Conservation (phyloP, 2,888 invertebrate species). For the Asteroscopus sphinx region DNA sequence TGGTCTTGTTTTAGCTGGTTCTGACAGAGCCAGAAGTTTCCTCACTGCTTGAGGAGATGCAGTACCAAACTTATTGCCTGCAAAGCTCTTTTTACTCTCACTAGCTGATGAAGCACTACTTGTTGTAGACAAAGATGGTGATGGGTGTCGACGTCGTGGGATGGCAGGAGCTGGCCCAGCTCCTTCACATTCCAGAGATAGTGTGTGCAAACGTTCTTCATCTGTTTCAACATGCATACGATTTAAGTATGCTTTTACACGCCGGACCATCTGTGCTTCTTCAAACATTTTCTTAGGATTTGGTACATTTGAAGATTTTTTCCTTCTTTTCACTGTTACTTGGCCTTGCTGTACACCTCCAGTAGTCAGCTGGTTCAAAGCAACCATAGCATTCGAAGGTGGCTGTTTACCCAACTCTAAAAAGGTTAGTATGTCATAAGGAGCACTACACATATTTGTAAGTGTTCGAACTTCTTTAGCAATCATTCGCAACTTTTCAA, state of each 20-base stretch:
- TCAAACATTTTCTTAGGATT: conserved; percentile 99
- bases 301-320: conserved; percentile 96
- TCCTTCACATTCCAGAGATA: conserved; percentile 97
- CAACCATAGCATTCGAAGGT: conserved; percentile 96
- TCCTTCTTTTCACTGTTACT: conserved; percentile 96
- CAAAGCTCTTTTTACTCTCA: conserved; percentile 91
- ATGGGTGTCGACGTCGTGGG: conserved; percentile 95
- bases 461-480: conserved; percentile 97
- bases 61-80: conserved; percentile 94
- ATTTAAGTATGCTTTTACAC: conserved; percentile 98
- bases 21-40: conserved; percentile 97
- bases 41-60: conserved; percentile 99
- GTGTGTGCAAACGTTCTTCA: conserved; percentile 96
- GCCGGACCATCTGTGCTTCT: conserved; percentile 99
- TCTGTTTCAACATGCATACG: conserved; percentile 97
- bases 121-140: conserved; percentile 97
- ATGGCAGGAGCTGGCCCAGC: conserved; percentile 91
- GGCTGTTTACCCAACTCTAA: conserved; percentile 96
- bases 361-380: conserved; percentile 95
- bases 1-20: conserved; percentile 96
- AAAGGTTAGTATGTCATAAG: conserved; percentile 96
- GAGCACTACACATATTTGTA: conserved; percentile 98
- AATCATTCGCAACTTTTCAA: conserved; percentile 99
- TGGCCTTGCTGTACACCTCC: conserved; percentile 92
- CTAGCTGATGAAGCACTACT: conserved; percentile 97